Percentiles rank a stretch among this genome's conserved stretches.
phyloP scores from a whole-genome alignment of 2,888 invertebrate species.

The Ophonus ardosiacus region DNA sequence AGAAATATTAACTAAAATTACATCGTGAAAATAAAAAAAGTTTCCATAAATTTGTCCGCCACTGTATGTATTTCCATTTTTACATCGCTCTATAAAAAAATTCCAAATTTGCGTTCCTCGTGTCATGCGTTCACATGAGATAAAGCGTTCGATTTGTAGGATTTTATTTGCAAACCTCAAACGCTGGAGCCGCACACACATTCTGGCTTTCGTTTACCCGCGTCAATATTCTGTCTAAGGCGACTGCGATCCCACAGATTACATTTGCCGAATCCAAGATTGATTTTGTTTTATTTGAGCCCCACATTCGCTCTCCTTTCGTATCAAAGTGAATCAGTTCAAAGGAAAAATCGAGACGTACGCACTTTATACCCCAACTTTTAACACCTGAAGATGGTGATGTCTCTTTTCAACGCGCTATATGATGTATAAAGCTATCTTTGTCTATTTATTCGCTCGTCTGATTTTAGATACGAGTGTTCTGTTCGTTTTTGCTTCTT shows the following conservation, averaged over 20 bases:
- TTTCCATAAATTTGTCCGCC: too few relatives aligned
- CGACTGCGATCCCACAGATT: constrained; percentile 41
- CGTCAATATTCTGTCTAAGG: constrained; percentile 35
- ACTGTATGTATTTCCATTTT: too few relatives aligned
- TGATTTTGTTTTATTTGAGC: constrained; percentile 54
- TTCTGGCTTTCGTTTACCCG: constrained; percentile 22
- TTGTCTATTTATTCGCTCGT: not conserved
- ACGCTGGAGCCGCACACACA: not conserved
- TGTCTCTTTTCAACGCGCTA: not conserved
- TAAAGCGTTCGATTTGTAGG: constrained; percentile 3
- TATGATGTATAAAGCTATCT: not conserved
- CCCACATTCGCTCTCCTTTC: not conserved
- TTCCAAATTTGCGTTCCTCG: not conserved
- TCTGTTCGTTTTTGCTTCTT: constrained; percentile 1
- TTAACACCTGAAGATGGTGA: constrained; percentile 4
- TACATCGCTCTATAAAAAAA: not conserved
- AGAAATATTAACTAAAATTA: too few relatives aligned
- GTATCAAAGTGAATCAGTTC: constrained; percentile 50
- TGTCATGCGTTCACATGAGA: not conserved
- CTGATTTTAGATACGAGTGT: constrained; percentile 8
- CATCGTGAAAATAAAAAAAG: too few relatives aligned
- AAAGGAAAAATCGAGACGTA: constrained; percentile 43
- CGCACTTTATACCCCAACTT: not conserved
- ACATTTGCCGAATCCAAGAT: constrained; percentile 46
- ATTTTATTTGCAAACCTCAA: constrained; percentile 32